These are phyloP conservation scores for Tetranychus truncatus DNA, from an alignment of 2,888 invertebrate genomes.

Conservation along the genomic window DNA sequence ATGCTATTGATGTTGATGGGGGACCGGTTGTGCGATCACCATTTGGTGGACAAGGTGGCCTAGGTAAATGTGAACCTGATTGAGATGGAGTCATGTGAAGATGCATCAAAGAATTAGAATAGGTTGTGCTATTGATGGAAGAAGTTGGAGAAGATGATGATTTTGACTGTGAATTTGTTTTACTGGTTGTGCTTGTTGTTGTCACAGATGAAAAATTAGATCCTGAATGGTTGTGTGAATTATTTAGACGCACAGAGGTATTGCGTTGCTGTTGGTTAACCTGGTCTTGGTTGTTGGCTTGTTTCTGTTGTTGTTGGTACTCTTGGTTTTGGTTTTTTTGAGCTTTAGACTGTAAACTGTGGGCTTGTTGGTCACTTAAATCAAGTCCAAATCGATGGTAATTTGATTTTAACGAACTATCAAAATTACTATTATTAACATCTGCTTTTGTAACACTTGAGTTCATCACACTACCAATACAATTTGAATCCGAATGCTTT, in stretches of 20 bases:
- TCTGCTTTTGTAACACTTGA: neutral
- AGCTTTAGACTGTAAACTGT: neutral
- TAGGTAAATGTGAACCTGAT: neutral
- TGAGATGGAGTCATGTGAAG: neutral
- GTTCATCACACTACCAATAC: neutral
- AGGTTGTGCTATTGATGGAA: neutral
- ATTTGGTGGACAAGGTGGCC: neutral
- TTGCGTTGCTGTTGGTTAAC: too few relatives aligned
- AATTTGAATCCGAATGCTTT: neutral
- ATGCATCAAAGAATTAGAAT: neutral
- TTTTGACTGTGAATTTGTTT: neutral
- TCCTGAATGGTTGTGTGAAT: too few relatives aligned
- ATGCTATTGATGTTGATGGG: neutral
- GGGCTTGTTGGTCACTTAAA: neutral
- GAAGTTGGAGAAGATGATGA: neutral
- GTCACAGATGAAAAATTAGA: neutral
- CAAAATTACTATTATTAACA: neutral
- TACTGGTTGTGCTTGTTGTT: neutral
- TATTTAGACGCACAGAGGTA: too few relatives aligned
- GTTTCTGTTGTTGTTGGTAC: neutral
- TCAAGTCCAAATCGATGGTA: neutral
- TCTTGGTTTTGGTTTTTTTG: neutral
- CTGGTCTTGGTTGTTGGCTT: too few relatives aligned
- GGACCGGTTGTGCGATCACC: slow-evolving; percentile 7
- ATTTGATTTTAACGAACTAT: too few relatives aligned